A percentile compares a stretch with the other conserved stretches of the same genome.
These are phyloP conservation scores for Chrysolina oricalcia DNA, from an alignment of 2,888 invertebrate species.

Conservation along the genomic window DNA sequence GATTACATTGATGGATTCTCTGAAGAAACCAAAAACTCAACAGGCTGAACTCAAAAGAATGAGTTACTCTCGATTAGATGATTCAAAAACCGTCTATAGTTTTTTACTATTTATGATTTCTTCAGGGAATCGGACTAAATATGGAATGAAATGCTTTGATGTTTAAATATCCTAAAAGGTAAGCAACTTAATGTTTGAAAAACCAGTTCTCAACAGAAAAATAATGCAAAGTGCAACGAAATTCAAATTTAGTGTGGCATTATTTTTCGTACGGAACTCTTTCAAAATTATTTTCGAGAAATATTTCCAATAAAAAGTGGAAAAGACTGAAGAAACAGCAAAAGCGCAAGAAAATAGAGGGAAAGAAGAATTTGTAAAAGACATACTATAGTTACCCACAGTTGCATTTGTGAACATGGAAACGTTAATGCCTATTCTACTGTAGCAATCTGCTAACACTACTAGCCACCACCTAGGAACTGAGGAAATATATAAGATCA, in stretches of 20 bases:
- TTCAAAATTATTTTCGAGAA: conserved; percentile 11
- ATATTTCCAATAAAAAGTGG: background rate
- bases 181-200: conserved; percentile 1
- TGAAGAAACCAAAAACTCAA: background rate
- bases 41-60: background rate
- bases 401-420: conserved; percentile 18
- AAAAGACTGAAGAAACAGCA: background rate
- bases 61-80: too few relatives aligned
- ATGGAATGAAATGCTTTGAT: background rate
- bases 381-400: conserved; percentile 24
- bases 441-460: too few relatives aligned
- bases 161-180: background rate
- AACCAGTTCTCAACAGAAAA: conserved; percentile 1
- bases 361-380: background rate
- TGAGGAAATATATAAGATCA: background rate
- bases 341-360: background rate
- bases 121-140: background rate
- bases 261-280: conserved; percentile 7
- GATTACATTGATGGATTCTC: background rate
- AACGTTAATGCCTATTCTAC: conserved; percentile 12
- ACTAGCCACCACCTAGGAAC: conserved; percentile 26
- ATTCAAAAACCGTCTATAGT: background rate
- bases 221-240: background rate
- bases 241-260: background rate
- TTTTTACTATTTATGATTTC: background rate